phyloP scores from a whole-genome alignment of 2,797 vertebrate genomes.

The Diglossa cyanea region DNA sequence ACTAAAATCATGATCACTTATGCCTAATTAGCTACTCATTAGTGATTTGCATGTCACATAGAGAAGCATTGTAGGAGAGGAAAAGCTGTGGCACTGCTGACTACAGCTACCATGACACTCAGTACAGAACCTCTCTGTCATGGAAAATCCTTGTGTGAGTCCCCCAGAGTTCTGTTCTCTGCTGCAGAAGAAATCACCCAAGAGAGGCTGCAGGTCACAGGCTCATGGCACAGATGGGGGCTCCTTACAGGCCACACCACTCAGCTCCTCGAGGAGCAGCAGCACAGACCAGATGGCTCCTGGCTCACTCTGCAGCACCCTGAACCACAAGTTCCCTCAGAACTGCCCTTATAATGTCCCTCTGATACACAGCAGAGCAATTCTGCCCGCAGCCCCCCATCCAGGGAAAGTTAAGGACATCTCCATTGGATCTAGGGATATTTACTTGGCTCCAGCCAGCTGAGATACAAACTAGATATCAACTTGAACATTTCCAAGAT shows the following conservation, averaged over 20 bases:
- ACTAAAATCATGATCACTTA: not conserved
- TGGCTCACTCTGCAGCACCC: not conserved
- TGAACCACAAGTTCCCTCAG: fast-evolving
- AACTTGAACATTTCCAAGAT: not conserved
- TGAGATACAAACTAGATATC: not conserved
- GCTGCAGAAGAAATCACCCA: not conserved
- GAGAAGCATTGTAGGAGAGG: not conserved
- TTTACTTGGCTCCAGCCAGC: not conserved
- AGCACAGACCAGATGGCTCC: not conserved
- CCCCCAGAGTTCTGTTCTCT: not conserved
- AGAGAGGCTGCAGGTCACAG: not conserved
- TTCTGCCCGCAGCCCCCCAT: not conserved
- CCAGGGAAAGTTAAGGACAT: not conserved
- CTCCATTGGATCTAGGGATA: not conserved
- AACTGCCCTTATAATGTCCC: not conserved
- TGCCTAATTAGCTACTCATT: not conserved
- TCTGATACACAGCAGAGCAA: not conserved
- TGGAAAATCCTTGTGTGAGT: not conserved
- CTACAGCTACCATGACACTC: not conserved
- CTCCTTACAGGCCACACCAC: not conserved
- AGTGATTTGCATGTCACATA: not conserved
- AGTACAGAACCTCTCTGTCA: not conserved
- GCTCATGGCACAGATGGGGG: not conserved
- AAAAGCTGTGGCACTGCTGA: not conserved
- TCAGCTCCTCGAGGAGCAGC: not conserved